Evolutionary conservation across 2,797 vertebrate genomes (phyloP), one percentile per base, ranked within the genome.

Genomic region (Moxostoma hubbsi): DNA sequence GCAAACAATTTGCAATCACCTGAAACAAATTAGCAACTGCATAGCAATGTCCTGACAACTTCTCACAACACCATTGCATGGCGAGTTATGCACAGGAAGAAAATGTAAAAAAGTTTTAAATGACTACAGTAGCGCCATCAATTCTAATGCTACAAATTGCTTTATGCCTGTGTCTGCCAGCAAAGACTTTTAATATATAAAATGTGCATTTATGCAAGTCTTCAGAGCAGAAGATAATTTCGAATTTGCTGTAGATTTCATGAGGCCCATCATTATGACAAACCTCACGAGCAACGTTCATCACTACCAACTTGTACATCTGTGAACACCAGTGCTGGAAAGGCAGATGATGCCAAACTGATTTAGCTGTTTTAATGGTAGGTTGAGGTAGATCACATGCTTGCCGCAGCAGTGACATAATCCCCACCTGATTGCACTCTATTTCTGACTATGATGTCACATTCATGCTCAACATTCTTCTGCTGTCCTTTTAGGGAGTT

Each of bases 371-470:
- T 54, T 65, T 13, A 46, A 70, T 12, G 16, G 50, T 53, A 64
- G 16, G 50, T 16, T 58, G 12, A 43, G 63, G 66, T 8, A 73
- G 63, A 59, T 67, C 71, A 72, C 59, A 65, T 61, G 47, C 36
- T 77, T 13, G 36, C 36, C 36, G 3, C 36, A 36, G 15, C 4
- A 11, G 58, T 86, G 85, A 84, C 78, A 68, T 82, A 83, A 86
- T 62, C 67, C 71, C 61, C 53, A 15, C 43, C 46, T 76, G 70
- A 80, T 55, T 81, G 46, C 45, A 64, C 36, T 36, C 54, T 78
- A 79, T 83, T 82, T 78, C 65, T 67, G 47, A 75, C 43, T 58
- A 72, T 84, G 82, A 84, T 68, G 76, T 84, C 85, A 86, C 47
- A 45, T 55, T 69, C 62, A 50, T 81, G 59, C 53, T 49, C 36